A percentile compares a stretch with the other conserved stretches of the same genome.
phyloP scores from a whole-genome alignment of 1,140 invertebrate genomes.

The Euwallacea fornicatus region DNA sequence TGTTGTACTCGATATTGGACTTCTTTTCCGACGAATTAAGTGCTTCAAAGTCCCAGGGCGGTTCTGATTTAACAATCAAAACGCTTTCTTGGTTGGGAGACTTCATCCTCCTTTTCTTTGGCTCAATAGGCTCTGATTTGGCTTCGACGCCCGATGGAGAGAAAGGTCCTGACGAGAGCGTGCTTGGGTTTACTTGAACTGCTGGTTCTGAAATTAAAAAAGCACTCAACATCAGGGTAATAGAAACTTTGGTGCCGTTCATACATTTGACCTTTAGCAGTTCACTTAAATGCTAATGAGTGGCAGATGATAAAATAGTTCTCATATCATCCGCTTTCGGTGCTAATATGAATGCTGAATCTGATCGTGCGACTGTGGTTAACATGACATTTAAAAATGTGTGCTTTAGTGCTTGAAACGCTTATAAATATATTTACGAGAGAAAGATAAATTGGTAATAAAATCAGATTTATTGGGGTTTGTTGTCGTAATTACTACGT shows the following conservation, averaged over 20 bases:
- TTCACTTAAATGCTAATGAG: too few species aligned
- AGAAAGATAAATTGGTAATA: too few species aligned
- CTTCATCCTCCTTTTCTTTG: conserved; percentile 40
- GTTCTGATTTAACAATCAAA: conserved; percentile 50
- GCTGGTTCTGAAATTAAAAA: conserved; percentile 19
- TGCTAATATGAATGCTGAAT: too few species aligned
- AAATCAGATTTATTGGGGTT: too few species aligned
- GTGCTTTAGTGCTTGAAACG: too few species aligned
- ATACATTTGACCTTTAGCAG: too few species aligned
- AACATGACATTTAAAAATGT: too few species aligned
- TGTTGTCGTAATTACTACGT: too few species aligned
- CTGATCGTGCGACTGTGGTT: too few species aligned
- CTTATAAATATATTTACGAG: too few species aligned
- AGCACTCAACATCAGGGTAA: not conserved
- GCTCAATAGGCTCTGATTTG: conserved; percentile 32
- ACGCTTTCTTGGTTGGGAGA: conserved; percentile 47
- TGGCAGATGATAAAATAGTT: too few species aligned
- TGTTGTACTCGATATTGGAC: conserved; percentile 62
- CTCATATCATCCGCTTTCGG: too few species aligned
- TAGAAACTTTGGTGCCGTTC: not conserved
- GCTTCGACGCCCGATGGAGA: conserved; percentile 58
- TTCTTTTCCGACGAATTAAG: conserved; percentile 51
- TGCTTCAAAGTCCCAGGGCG: conserved; percentile 50
- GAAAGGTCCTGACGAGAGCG: conserved; percentile 59
- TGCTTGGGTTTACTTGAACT: conserved; percentile 39